These are phyloP conservation scores for Brevimyrus niger DNA, from an alignment of 2,113 vertebrate species.

Conservation along the genomic window DNA sequence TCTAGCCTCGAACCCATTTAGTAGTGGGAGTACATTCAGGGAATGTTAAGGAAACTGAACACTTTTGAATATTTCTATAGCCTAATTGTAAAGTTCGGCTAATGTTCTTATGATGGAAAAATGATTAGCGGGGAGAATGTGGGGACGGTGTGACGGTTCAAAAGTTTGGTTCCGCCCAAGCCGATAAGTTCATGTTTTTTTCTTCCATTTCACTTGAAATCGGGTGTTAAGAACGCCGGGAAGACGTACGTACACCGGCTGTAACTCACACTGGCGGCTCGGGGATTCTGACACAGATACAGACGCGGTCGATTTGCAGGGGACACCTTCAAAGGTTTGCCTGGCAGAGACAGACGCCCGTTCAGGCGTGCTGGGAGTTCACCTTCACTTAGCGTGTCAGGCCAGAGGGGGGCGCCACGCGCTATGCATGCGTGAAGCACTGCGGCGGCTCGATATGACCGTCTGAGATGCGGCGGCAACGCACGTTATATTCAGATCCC, in stretches of 20 bases:
- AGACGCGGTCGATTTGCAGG: background rate
- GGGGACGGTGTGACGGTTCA: background rate
- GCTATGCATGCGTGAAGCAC: background rate
- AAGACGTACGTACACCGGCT: background rate
- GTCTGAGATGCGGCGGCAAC: background rate
- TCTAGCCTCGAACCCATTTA: background rate
- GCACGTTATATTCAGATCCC: background rate
- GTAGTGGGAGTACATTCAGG: too few relatives aligned
- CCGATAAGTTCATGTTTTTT: background rate
- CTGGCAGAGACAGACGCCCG: background rate
- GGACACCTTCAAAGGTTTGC: background rate
- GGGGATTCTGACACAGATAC: background rate
- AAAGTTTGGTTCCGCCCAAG: background rate
- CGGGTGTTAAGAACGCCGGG: background rate
- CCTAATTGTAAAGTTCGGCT: background rate
- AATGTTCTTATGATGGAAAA: background rate
- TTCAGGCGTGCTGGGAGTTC: background rate
- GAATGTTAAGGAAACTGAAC: background rate
- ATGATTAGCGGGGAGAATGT: background rate
- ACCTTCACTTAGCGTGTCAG: background rate
- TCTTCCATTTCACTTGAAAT: background rate
- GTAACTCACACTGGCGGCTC: background rate
- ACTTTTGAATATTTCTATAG: background rate
- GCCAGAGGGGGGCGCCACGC: background rate
- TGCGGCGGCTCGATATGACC: background rate